Evolutionary conservation across 2,113 vertebrate genomes (phyloP).

Genomic region (Chloebia gouldiae): DNA sequence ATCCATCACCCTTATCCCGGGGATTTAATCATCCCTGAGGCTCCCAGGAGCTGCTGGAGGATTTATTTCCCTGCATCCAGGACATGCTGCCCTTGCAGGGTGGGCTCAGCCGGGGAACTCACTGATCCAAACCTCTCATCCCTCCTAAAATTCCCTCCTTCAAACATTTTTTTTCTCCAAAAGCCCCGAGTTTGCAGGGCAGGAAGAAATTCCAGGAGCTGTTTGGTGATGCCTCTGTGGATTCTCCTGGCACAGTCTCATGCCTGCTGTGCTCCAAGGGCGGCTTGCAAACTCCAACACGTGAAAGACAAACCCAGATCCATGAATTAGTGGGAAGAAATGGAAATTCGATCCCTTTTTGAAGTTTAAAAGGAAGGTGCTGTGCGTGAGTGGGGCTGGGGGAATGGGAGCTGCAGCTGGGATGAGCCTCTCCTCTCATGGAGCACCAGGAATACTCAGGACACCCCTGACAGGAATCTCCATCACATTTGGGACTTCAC

Average conservation of each 20-base stretch:
- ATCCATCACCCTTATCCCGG: neutral
- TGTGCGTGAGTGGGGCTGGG: neutral
- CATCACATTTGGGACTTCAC: accelerated
- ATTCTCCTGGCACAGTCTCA: neutral
- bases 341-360: neutral
- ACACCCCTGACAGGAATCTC: neutral
- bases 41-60: neutral
- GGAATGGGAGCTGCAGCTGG: neutral
- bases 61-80: neutral
- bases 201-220: neutral
- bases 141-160: neutral
- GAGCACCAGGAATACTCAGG: neutral
- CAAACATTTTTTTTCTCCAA: neutral
- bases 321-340: neutral
- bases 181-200: neutral
- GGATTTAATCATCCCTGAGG: neutral
- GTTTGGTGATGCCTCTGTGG: accelerated
- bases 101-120: neutral
- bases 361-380: neutral
- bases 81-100: neutral
- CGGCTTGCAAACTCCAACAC: neutral
- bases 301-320: neutral
- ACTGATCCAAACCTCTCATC: neutral
- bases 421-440: accelerated
- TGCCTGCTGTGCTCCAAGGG: accelerated